Percentiles rank a stretch among this genome's conserved stretches.
These are phyloP conservation scores for Polypedilum pembai DNA, from an alignment of 1,140 invertebrate genomes.

Conservation along the genomic window DNA sequence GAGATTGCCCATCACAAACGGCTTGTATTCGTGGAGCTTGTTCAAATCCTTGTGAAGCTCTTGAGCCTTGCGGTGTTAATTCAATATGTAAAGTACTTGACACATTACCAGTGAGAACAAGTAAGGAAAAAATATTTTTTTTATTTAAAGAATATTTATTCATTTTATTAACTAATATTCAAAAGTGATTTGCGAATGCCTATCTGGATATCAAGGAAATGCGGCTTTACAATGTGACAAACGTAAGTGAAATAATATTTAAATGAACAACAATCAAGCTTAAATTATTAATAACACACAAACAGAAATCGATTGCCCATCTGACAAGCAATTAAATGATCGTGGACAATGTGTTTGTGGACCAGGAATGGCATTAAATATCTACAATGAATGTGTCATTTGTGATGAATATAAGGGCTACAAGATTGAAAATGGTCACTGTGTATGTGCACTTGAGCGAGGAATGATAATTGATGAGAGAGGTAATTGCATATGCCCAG, in stretches of 20 bases:
- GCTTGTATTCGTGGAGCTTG: slow-evolving; percentile 76
- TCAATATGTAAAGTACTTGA: slow-evolving; percentile 72
- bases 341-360: slow-evolving; percentile 68
- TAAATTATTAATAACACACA: slow-evolving; percentile 33
- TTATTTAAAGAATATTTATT: not conserved
- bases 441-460: slow-evolving; percentile 67
- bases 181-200: slow-evolving; percentile 74
- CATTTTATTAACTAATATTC: not conserved
- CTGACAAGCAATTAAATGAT: slow-evolving; percentile 64
- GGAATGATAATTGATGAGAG: slow-evolving; percentile 66
- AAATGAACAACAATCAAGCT: slow-evolving; percentile 18
- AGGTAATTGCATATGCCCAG: slow-evolving; percentile 69
- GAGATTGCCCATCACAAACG: slow-evolving; percentile 71
- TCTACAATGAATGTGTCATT: slow-evolving; percentile 64
- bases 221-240: slow-evolving; percentile 67
- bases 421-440: slow-evolving; percentile 66
- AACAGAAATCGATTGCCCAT: slow-evolving; percentile 54
- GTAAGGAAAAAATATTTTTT: not conserved
- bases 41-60: slow-evolving; percentile 72
- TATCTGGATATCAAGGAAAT: slow-evolving; percentile 76
- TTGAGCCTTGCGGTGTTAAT: slow-evolving; percentile 73
- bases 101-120: slow-evolving; percentile 69
- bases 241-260: slow-evolving; percentile 46
- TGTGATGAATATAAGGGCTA: slow-evolving; percentile 64
- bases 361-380: slow-evolving; percentile 64